Evolutionary conservation across 2,888 invertebrate genomes (phyloP), one percentile per base, ranked within the genome.

Genomic region (Abrostola tripartita): DNA sequence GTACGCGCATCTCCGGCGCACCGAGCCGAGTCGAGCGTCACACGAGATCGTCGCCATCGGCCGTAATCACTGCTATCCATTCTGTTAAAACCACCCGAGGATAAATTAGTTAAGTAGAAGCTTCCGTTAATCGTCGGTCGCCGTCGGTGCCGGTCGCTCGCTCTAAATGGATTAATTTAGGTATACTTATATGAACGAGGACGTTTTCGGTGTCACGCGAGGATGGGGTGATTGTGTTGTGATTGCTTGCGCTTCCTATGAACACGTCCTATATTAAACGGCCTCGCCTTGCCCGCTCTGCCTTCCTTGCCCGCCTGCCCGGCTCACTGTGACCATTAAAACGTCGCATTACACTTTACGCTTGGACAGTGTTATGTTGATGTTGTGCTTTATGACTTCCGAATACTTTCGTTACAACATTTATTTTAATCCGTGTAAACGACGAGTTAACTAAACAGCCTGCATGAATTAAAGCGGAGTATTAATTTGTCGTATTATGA

Each of bases 71-170:
- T 88, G 95, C 94, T 94, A 95, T 95, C 93, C 95, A 95, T 95
- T 94, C 94, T 93, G 94, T 95, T 95, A 95, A 95, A 95, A 95
- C 94, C 92, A 93, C 93, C 94, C 93, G 92, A 91, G 92, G 88
- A 91, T 95, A 95, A 95, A 95, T 95, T 94, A 95, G 94, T 95
- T 95, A 95, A 95, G 94, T 95, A 95, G 95, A 92, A 91, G 92
- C 92, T 95, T 95, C 95, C 95, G 95, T 92, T 95, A 95, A 95
- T 95, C 95, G 95, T 89, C 93, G 88, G 90, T 89, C 90, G 89
- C 87, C 89, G 89, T 88, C 90, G 90, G 89, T 91, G 90, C 88
- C 91, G 91, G 91, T 88, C 89, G 92, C 85, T 82, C 90, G 92
- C 82, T 92, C 91, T 93, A 95, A 95, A 95, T 95, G 95, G 95